Evolutionary conservation across 2,797 vertebrate genomes (phyloP), one percentile per base, ranked within the genome.

Genomic region (Myotis findleyi): DNA sequence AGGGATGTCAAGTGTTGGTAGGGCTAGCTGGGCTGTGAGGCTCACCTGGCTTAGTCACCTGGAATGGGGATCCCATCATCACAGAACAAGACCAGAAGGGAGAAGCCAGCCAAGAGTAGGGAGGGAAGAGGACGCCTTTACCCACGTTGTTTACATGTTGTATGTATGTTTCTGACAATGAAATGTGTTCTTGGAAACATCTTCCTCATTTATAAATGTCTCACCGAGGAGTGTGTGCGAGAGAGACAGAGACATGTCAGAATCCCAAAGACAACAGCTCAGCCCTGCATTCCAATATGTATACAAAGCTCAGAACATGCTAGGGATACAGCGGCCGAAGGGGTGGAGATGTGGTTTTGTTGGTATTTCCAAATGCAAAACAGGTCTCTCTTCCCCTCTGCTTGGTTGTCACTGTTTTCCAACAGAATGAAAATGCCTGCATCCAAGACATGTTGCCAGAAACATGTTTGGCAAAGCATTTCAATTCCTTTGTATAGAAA

Each of bases 311-410:
- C 84, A 91, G 87, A 68, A 88, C 81, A 68, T 4, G 0, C 84
- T 94, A 88, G 86, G 64, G 91, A 94, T 95, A 76, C 68, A 90
- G 94, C 80, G 93, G 87, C 94, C 92, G 72, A 80, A 95, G 79
- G 94, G 85, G 53, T 72, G 94, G 92, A 79, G 94, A 90, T 91
- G 93, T 66, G 97, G 97, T 93, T 96, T 95, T 76, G 89, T 59
- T 96, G 93, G 92, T 77, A 96, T 97, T 97, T 97, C 95, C 92
- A 97, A 97, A 97, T 96, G 90, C 66, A 90, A 96, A 97, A 94
- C 97, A 97, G 96, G 89, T 94, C 93, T 96, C 85, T 68, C 51
- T 77, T 68, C 47, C 53, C 66, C 49, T 95, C 93, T 33, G 53
- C 44, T 93, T 36, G 5, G 55, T 57, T 92, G 76, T 93, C 30